A percentile compares a stretch with the other conserved stretches of the same genome.
Conservation (phyloP, 2,113 vertebrate species). For the Guaruba guarouba region DNA sequence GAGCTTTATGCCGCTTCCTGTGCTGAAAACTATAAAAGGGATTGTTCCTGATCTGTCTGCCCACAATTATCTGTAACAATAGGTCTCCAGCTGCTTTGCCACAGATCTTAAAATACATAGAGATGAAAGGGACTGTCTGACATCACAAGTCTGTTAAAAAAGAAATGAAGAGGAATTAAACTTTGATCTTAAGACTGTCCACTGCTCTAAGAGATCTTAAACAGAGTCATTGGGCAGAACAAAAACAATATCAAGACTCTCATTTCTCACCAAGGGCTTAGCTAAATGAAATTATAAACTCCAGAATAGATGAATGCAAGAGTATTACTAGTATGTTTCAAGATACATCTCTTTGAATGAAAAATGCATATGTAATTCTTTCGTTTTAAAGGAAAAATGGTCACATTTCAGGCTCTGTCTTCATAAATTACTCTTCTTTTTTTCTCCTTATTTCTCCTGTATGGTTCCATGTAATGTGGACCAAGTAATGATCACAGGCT, state of each 20-base stretch:
- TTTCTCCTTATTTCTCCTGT: not conserved
- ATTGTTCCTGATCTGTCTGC: not conserved
- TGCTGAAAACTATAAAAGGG: not conserved
- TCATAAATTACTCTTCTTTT: not conserved
- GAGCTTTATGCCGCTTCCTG: not conserved
- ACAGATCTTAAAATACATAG: not conserved
- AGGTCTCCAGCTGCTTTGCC: not conserved
- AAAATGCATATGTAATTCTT: not conserved
- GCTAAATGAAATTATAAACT: not conserved
- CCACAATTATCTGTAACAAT: not conserved
- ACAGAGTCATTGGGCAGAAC: not conserved
- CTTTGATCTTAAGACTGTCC: not conserved
- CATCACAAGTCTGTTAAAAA: slow-evolving; percentile 14
- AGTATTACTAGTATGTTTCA: not conserved
- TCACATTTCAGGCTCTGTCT: not conserved
- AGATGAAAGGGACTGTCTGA: slow-evolving; percentile 17
- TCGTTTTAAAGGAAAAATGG: not conserved
- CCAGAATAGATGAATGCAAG: not conserved
- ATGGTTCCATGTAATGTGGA: not conserved
- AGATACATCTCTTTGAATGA: not conserved
- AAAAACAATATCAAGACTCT: not conserved
- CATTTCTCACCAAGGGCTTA: not conserved
- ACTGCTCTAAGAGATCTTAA: not conserved
- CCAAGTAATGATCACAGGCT: not conserved
- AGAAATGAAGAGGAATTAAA: not conserved